phyloP scores from a whole-genome alignment of 2,113 vertebrate species.

The Oxyruncus cristatus region DNA sequence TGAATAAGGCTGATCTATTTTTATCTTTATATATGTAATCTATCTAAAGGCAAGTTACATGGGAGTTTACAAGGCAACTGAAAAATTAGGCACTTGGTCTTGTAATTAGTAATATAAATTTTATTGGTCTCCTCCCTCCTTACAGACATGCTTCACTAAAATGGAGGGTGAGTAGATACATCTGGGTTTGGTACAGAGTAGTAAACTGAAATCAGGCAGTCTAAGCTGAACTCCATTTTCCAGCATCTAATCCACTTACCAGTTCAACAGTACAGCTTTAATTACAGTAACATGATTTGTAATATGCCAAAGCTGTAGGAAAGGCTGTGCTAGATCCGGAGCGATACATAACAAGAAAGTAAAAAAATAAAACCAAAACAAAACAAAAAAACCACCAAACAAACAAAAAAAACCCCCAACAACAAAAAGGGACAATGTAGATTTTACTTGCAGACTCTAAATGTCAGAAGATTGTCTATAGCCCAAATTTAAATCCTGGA shows the following conservation, averaged over 20 bases:
- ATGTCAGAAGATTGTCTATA: neutral
- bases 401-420: no score
- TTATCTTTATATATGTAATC: neutral
- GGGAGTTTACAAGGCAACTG: neutral
- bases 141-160: neutral
- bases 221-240: neutral
- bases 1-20: neutral
- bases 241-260: neutral
- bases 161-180: conserved; percentile 1
- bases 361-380: neutral
- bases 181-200: neutral
- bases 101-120: neutral
- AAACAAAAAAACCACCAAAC: no score
- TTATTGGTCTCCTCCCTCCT: neutral
- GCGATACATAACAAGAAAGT: neutral
- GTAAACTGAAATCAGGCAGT: neutral
- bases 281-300: neutral
- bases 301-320: neutral
- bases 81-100: neutral
- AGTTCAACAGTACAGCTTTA: neutral
- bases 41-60: neutral
- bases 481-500: neutral
- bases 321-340: neutral
- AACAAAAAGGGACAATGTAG: neutral
- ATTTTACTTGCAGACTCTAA: neutral